Conservation (phyloP, 2,113 vertebrate genomes). For the Conger conger region DNA sequence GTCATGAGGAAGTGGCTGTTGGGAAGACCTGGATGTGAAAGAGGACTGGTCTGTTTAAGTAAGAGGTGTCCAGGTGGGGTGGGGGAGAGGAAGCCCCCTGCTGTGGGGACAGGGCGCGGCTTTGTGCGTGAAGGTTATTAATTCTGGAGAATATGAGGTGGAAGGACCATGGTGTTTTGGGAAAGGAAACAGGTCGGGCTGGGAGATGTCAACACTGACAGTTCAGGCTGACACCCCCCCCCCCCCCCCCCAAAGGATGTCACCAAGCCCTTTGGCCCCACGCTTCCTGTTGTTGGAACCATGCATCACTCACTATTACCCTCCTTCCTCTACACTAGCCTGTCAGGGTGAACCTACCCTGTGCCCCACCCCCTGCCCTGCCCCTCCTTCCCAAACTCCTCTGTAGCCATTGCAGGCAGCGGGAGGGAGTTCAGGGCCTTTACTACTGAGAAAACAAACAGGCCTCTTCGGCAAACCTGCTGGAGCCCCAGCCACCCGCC, state of each 20-base stretch:
- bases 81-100: neutral
- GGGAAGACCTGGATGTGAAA: neutral
- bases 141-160: neutral
- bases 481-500: neutral
- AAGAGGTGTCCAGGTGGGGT: neutral
- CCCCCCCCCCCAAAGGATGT: constrained; percentile 39
- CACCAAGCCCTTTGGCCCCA: constrained; percentile 17
- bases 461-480: constrained; percentile 17
- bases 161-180: neutral
- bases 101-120: neutral
- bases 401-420: constrained; percentile 15
- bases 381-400: neutral
- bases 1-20: neutral
- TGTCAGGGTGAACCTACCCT: neutral
- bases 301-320: constrained; percentile 12
- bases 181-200: neutral
- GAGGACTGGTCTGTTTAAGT: neutral
- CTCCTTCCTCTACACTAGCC: neutral
- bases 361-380: neutral
- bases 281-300: constrained; percentile 46
- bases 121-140: neutral
- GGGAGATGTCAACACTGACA: neutral
- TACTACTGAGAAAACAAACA: constrained; percentile 38
- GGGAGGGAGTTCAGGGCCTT: neutral
- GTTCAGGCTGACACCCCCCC: neutral